Conservation (phyloP, 1,140 invertebrate genomes). For the Trachelipus rathkii region DNA sequence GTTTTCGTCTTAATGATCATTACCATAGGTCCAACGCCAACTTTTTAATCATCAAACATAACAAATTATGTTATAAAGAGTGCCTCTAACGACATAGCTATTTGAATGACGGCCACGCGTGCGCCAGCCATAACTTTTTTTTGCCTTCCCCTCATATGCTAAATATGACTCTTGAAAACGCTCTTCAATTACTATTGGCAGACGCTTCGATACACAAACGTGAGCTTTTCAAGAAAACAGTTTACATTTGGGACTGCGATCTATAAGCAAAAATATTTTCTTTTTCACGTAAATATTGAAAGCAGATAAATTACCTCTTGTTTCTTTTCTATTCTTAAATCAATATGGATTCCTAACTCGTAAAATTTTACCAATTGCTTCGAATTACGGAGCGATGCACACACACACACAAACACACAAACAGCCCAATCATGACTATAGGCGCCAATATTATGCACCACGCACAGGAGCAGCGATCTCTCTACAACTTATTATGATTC, state of each 20-base stretch:
- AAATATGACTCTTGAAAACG: neutral
- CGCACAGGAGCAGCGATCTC: no score
- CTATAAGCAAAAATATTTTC: slow-evolving; percentile 2
- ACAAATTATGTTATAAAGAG: slow-evolving; percentile 11
- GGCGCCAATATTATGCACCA: no score
- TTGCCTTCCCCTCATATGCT: neutral
- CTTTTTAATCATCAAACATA: slow-evolving; percentile 7
- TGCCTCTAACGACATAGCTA: neutral
- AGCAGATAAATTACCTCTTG: no score
- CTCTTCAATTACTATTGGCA: neutral
- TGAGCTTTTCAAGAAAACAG: neutral
- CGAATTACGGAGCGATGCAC: no score
- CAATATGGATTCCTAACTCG: no score
- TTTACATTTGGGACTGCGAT: neutral
- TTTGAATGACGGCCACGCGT: slow-evolving; percentile 1
- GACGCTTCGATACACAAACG: neutral
- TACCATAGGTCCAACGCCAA: slow-evolving; percentile 5
- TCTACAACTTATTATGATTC: no score
- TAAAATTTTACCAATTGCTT: no score
- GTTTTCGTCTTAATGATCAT: slow-evolving; percentile 5
- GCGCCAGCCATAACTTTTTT: neutral
- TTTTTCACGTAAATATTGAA: neutral
- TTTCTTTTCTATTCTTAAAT: no score
- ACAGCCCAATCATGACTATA: no score
- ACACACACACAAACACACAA: no score